Evolutionary conservation across 2,888 invertebrate species (phyloP).

Genomic region (Amaurobius ferox): DNA sequence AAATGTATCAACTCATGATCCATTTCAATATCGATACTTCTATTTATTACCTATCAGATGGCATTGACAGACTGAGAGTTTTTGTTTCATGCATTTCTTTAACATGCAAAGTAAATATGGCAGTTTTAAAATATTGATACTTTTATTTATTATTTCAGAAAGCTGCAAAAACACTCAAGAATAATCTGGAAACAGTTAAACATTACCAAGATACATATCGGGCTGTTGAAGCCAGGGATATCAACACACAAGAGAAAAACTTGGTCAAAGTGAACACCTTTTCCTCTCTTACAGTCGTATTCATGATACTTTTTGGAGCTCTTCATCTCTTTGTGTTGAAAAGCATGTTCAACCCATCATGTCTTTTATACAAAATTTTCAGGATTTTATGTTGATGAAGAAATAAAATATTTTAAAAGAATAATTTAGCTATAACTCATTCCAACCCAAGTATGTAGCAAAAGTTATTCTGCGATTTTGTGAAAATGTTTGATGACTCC

Average conservation of each 20-base stretch:
- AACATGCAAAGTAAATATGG: too few species aligned
- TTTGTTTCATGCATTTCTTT: too few species aligned
- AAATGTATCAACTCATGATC: too few species aligned
- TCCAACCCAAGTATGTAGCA: too few species aligned
- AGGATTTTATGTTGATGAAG: constrained; percentile 32
- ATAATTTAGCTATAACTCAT: too few species aligned
- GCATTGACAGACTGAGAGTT: too few species aligned
- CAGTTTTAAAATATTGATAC: too few species aligned
- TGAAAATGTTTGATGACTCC: too few species aligned
- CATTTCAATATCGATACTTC: too few species aligned
- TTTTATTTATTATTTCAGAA: constrained; percentile 83
- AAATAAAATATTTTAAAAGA: too few species aligned
- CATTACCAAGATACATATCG: constrained; percentile 82
- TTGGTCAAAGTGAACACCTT: constrained; percentile 88
- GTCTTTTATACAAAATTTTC: constrained; percentile 76
- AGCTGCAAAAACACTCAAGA: constrained; percentile 82
- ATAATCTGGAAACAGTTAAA: constrained; percentile 76
- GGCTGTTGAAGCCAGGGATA: constrained; percentile 87
- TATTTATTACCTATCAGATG: too few species aligned
- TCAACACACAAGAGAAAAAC: constrained; percentile 88
- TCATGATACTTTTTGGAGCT: constrained; percentile 85
- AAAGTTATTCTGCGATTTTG: too few species aligned
- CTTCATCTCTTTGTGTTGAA: constrained; percentile 86
- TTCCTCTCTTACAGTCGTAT: constrained; percentile 84
- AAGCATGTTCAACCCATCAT: constrained; percentile 85